These are phyloP conservation scores for Phalloptychus januarius DNA, from an alignment of 2,797 vertebrate genomes.

Conservation along the genomic window DNA sequence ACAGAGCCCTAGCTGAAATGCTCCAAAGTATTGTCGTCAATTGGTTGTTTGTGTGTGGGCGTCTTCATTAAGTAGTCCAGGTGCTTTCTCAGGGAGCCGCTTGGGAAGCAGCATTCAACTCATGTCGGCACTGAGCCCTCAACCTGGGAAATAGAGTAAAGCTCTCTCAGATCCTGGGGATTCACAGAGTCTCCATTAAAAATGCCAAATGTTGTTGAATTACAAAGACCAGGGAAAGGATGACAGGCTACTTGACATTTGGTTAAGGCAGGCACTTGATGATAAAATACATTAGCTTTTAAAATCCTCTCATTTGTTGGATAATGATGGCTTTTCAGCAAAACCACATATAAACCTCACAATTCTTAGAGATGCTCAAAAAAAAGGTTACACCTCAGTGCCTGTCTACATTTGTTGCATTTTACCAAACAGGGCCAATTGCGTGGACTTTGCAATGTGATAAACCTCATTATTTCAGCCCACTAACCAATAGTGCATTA, in stretches of 20 bases:
- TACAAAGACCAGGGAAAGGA: slow-evolving; percentile 41
- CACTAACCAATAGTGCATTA: slow-evolving; percentile 77
- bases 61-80: slow-evolving; percentile 70
- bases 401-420: slow-evolving; percentile 59
- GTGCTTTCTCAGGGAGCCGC: slow-evolving; percentile 60
- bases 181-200: slow-evolving; percentile 68
- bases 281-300: slow-evolving; percentile 56
- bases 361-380: slow-evolving; percentile 46
- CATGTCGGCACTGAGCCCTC: slow-evolving; percentile 43
- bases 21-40: slow-evolving; percentile 64
- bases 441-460: slow-evolving; percentile 75
- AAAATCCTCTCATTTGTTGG: slow-evolving; percentile 51
- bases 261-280: slow-evolving; percentile 54
- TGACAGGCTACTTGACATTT: slow-evolving; percentile 59
- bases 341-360: slow-evolving; percentile 39
- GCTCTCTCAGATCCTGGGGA: slow-evolving; percentile 54
- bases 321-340: slow-evolving; percentile 55
- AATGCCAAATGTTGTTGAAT: slow-evolving; percentile 61
- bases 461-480: slow-evolving; percentile 80
- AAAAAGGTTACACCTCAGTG: slow-evolving; percentile 60
- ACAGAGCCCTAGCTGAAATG: slow-evolving; percentile 44
- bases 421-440: slow-evolving; percentile 74
- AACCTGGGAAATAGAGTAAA: slow-evolving; percentile 65
- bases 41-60: slow-evolving; percentile 64
- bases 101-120: slow-evolving; percentile 65